phyloP scores from a whole-genome alignment of 2,113 vertebrate species.

The Climacteris rufus region DNA sequence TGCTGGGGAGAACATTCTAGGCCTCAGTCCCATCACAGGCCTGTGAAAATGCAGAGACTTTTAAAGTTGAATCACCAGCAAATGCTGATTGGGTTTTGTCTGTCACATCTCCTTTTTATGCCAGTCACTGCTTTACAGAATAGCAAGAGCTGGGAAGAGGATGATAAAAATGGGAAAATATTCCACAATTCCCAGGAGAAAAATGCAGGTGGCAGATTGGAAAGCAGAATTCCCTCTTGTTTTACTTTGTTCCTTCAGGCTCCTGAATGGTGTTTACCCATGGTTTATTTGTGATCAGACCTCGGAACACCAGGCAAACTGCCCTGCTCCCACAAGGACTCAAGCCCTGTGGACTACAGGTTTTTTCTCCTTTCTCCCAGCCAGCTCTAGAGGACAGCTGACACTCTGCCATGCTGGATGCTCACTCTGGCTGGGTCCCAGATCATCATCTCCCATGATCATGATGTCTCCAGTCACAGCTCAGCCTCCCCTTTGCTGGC shows the following conservation, averaged over 20 bases:
- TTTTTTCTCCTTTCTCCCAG: not conserved
- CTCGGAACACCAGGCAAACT: not conserved
- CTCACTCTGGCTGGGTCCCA: not conserved
- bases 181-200: not conserved
- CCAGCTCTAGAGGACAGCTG: not conserved
- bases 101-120: not conserved
- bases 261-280: not conserved
- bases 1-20: not conserved
- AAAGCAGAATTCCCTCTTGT: not conserved
- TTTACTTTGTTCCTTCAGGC: not conserved
- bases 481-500: not conserved
- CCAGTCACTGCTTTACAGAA: not conserved
- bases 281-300: not conserved
- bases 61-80: not conserved
- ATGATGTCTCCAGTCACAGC: not conserved
- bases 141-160: not conserved
- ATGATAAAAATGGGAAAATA: not conserved
- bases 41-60: not conserved
- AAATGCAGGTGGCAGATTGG: not conserved
- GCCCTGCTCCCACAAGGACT: not conserved
- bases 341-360: not conserved
- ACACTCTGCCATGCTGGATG: not conserved
- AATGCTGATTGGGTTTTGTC: not conserved
- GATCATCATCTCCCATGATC: not conserved
- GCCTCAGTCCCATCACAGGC: not conserved